Base-by-base conservation (phyloP, 2,113 vertebrate genomes). In the Phycodurus eques region DNA sequence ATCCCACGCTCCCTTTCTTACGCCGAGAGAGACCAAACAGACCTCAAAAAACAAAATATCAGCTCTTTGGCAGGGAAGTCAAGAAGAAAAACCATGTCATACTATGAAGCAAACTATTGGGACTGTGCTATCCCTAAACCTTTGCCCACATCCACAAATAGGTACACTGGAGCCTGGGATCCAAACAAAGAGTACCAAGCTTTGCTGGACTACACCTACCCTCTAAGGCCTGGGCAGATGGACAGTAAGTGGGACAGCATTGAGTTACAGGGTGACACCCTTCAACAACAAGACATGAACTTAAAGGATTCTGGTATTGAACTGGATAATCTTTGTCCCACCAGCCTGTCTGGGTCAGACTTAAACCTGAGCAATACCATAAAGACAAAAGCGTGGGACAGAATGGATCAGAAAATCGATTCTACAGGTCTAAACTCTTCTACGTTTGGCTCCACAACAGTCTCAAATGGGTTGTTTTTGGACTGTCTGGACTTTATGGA, bases 131-230 rank as follows among this genome's bases (percentile, higher is more conserved):
- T 98, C 9, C 96, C 96, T 0, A 90, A 92, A 65, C 86, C 90
- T 0, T 74, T 92, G 44, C 94, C 94, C 17, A 94, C 94, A 0
- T 94, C 93, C 42, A 92, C 93, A 0, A 88, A 98, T 84, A 91
- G 96, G 7, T 81, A 5, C 14, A 96, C 93, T 0, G 91, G 93
- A 0, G 86, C 76, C 68, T 96, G 96, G 96, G 85, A 98, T 79
- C 96, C 96, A 20, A 87, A 93, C 76, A 93, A 91, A 43, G 96
- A 98, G 62, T 99, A 99, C 0, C 91, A 95, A 87, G 93, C 92
- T 35, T 82, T 99, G 76, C 90, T 99, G 62, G 94, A 99, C 85
- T 99, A 98, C 17, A 95, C 95, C 1, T 98, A 99, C 62, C 97
- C 96, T 0, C 79, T 99, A 57, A 94, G 91, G 88, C 93, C 96